Evolutionary conservation across 2,797 vertebrate species (phyloP).

Genomic region (Otolemur crassicaudatus): DNA sequence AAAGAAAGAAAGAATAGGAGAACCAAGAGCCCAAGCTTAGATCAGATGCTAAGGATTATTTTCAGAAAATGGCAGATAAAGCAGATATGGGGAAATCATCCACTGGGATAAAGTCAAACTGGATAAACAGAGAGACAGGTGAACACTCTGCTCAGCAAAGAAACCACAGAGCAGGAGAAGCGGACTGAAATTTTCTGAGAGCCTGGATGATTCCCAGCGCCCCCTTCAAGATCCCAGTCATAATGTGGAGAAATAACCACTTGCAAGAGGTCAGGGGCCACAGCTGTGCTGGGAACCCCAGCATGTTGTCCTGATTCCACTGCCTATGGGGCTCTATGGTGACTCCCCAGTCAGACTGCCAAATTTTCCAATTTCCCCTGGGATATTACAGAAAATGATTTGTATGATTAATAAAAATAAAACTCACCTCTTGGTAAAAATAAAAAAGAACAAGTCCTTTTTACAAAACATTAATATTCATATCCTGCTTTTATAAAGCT

Average conservation of each 20-base stretch:
- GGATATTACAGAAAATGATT: constrained; percentile 75
- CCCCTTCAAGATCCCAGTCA: constrained; percentile 45
- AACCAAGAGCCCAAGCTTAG: rapidly evolving
- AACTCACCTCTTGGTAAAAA: constrained; percentile 73
- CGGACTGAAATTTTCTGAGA: constrained; percentile 84
- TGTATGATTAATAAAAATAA: constrained; percentile 80
- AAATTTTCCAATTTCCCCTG: constrained; percentile 73
- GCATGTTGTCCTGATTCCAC: constrained; percentile 49
- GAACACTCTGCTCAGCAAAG: constrained; percentile 96
- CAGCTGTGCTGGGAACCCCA: constrained; percentile 74
- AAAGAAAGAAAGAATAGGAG: background rate
- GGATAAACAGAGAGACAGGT: constrained; percentile 98
- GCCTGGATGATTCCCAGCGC: background rate
- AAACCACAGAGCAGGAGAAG: constrained; percentile 91
- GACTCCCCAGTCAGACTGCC: constrained; percentile 67
- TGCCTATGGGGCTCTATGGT: constrained; percentile 41
- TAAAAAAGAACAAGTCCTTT: background rate
- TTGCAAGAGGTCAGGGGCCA: constrained; percentile 64
- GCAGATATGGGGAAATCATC: constrained; percentile 95
- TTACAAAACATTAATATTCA: background rate
- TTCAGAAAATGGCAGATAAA: constrained; percentile 94
- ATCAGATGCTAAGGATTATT: background rate
- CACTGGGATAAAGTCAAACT: constrained; percentile 96
- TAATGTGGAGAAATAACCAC: constrained; percentile 70
- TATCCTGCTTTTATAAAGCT: background rate